These are phyloP conservation scores for Tachycineta bicolor DNA, from an alignment of 2,113 vertebrate species.

Conservation along the genomic window DNA sequence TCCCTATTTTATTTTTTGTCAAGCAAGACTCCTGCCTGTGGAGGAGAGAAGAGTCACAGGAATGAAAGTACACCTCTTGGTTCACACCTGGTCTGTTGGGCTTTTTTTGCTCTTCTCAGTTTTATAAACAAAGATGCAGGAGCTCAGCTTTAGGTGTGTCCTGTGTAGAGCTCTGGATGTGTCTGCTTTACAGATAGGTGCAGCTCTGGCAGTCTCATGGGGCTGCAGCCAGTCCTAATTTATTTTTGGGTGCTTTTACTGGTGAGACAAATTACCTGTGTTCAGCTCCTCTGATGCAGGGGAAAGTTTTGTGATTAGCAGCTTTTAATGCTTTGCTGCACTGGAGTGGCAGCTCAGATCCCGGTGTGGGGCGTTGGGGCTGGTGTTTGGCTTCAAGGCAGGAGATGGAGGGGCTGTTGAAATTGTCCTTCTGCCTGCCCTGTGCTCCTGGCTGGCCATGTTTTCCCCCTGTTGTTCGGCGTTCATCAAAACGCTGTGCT, in stretches of 20 bases:
- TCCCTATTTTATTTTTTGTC: background rate
- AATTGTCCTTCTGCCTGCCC: background rate
- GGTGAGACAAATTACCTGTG: background rate
- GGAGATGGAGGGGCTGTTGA: background rate
- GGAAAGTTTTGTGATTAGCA: background rate
- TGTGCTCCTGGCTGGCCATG: accelerated
- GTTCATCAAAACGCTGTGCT: accelerated
- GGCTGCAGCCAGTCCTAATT: background rate
- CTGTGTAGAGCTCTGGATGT: accelerated
- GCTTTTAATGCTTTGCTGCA: background rate
- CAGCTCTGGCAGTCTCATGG: background rate
- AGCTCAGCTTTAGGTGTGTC: background rate
- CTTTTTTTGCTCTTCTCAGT: background rate
- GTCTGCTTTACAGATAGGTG: background rate
- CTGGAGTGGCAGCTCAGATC: background rate
- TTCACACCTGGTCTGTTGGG: background rate
- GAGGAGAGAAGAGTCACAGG: background rate
- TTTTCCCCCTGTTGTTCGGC: background rate
- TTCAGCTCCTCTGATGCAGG: accelerated
- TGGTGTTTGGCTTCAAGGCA: background rate
- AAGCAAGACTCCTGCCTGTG: background rate
- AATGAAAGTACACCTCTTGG: background rate
- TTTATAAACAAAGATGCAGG: background rate
- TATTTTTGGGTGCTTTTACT: background rate
- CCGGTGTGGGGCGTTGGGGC: background rate